Percentiles rank a stretch among this genome's conserved stretches.
Conservation (phyloP, 2,113 vertebrate species). For the Telmatochromis brachygnathus region DNA sequence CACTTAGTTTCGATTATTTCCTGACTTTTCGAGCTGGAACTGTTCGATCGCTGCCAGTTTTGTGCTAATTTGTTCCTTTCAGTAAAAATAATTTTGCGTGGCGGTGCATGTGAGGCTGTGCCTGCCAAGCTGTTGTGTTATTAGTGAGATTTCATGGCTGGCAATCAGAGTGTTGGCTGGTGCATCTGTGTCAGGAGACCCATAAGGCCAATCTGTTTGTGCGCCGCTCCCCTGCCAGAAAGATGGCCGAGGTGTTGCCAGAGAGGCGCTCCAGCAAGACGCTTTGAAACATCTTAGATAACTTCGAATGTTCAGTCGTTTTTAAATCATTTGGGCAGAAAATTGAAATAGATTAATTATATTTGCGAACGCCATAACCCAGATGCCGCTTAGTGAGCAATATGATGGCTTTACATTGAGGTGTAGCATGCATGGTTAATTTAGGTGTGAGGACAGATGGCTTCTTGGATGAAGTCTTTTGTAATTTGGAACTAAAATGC, state of each 20-base stretch:
- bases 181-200: conserved; percentile 32
- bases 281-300: not conserved
- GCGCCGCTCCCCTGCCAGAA: not conserved
- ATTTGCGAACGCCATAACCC: not conserved
- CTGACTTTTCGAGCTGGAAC: not conserved
- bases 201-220: conserved; percentile 34
- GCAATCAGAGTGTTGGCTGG: conserved; percentile 13
- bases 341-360: not conserved
- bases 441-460: conserved; percentile 50
- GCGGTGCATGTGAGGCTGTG: not conserved
- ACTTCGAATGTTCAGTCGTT: not conserved
- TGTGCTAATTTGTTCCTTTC: not conserved
- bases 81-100: not conserved
- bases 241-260: not conserved
- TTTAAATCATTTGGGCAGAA: not conserved
- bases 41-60: not conserved
- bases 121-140: conserved; percentile 41
- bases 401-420: not conserved
- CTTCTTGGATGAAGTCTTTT: conserved; percentile 9
- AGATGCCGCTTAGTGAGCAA: not conserved
- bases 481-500: not conserved
- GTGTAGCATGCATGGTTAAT: not conserved
- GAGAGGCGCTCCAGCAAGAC: not conserved
- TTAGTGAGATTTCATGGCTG: conserved; percentile 35
- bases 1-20: not conserved